Base-by-base conservation (phyloP, 2,888 invertebrate species). In the Hemistola chrysoprasaria region DNA sequence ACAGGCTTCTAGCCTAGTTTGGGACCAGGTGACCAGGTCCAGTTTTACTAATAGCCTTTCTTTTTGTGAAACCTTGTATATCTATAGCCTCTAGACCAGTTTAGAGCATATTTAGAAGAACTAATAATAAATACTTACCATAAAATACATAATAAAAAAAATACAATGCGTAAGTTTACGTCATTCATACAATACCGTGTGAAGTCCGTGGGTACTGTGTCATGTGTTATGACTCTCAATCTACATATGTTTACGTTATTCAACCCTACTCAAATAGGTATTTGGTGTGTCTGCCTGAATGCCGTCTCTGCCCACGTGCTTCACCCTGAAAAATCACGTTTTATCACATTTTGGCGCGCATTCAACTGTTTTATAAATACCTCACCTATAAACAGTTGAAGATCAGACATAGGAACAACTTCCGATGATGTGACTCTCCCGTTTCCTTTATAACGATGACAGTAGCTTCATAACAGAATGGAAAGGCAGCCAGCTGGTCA, bases 331-430 rank as follows among this genome's bases (percentile, higher is more conserved):
- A 72, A 71, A 75, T 76, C 68, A 76, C 68, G 71, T 77, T 82
- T 80, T 76, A 80, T 78, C 57, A 61, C 74, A 71, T 65, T 71
- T 78, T 82, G 81, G 83, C 82, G 62, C 70, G 54, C 52, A 60
- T 70, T 77, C 77, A 75, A 74, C 47, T 40, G 20, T 8, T 56
- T 50, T 67, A 61, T 50, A 59, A 69, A 70, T 64, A 71, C 48
- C 53, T 39, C 37, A 38, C 47, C 65, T 62, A 66, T 69, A 70
- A 69, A 68, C 65, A 67, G 65, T 51, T 56, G 62, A 65, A 65
- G 56, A 65, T 62, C 65, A 59, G 50, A 60, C 52, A 65, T 60
- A 47, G 50, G 56, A 65, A 59, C 62, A 48, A 71, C 71, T 76
- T 72, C 71, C 72, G 69, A 65, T 64, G 58, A 41, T 46, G 36